Base-by-base conservation (phyloP, 2,888 invertebrate species). In the Saturnia japonica region DNA sequence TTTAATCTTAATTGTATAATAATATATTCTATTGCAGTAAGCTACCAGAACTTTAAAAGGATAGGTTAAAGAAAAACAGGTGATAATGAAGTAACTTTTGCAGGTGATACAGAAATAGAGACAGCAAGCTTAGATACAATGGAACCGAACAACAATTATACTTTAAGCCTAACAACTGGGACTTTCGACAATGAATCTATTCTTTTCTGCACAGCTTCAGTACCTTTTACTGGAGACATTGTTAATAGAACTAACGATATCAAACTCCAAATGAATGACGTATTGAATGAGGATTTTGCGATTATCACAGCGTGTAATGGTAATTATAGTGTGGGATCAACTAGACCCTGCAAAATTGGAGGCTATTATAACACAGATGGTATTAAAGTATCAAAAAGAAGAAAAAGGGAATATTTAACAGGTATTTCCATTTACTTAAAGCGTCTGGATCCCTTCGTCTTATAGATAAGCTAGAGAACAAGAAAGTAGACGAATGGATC, bases 61-160 rank as follows among this genome's bases (percentile, higher is more conserved):
- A 34, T 34, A 34, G 2, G 2, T 34, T 34, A 6, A 9, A 64
- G 19, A 8, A 40, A 8, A n/a, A 16, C n/a, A 40, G 64, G n/a
- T 40, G 9, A 40, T 40, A 64, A 40, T 28, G 7, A 40, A n/a
- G 14, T n/a, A 40, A 19, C 19, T 40, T 0, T 64, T 40, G 9
- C 64, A 64, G 64, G 40, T 64, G 64, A 40, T n/a, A 40, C 40
- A 9, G 64, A 64, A 64, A n/a, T 64, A 2, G 64, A 19, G 19
- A 40, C 19, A 11, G 64, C 40, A n/a, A 64, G 40, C 40, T 9
- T 64, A n/a, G 40, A 40, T 6, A 40, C 64, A 11, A 8, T n/a
- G 22, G 19, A 64, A 0, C n/a, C 40, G 3, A n/a, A 64, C 3
- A 40, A n/a, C 6, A 64, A 64, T 64, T 64, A n/a, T 40, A 64